Evolutionary conservation across 2,888 invertebrate species (phyloP), one percentile per base, ranked within the genome.

Genomic region (Tipula confusa): DNA sequence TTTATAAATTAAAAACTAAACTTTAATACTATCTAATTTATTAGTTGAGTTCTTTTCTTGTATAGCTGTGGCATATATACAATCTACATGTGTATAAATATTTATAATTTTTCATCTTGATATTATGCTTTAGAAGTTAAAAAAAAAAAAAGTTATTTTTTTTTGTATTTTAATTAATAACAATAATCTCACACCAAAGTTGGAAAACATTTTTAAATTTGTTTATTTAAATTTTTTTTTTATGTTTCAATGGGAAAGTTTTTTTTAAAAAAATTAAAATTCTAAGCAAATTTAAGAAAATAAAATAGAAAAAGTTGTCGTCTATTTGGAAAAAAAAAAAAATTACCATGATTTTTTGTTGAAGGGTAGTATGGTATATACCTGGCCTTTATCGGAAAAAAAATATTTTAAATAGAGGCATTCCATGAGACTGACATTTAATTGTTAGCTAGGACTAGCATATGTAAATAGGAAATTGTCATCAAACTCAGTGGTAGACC

Each of bases 21-120:
- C 24, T 64, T 64, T 64, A 24, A 64, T 64, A 64, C 24, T 18
- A 64, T 64, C 64, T 64, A 64, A 64, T 64, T 64, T 64, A 64
- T 64, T 64, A 64, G 18, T 64, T 24, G 64, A 64, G 18, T 9
- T 64, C 64, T 64, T 24, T 7, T 64, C 64, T 64, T 24, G n/a
- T n/a, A n/a, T n/a, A 64, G 24, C 11, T 24, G 24, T 2, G 24
- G 64, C 18, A 64, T 64, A 64, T n/a, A n/a, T n/a, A n/a, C n/a
- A n/a, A n/a, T n/a, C n/a, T n/a, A n/a, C n/a, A n/a, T n/a, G 31
- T 31, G 7, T n/a, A 64, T 64, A 64, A 64, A 64, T 64, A 64
- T 64, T 64, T 64, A 64, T 64, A 64, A 64, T 64, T 64, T 64
- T 64, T 64, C 64, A 64, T 64, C 64, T 64, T 64, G 64, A 64